These are phyloP conservation scores for Hyles lineata DNA, from an alignment of 2,888 invertebrate species.

Conservation along the genomic window DNA sequence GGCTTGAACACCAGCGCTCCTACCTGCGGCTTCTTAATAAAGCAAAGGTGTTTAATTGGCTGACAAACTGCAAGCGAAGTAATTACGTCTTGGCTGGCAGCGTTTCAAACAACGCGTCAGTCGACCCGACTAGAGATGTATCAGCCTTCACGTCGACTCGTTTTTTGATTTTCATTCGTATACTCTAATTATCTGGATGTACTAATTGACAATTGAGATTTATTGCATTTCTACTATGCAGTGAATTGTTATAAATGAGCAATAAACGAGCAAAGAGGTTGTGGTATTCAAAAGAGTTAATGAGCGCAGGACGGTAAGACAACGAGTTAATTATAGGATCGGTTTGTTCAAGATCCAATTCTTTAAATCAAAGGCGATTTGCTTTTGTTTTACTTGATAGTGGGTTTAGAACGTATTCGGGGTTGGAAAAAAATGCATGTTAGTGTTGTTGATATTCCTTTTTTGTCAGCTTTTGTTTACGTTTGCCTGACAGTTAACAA, in stretches of 20 bases:
- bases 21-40: slow-evolving; percentile 81
- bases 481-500: not conserved
- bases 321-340: slow-evolving; percentile 17
- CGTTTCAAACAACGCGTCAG: slow-evolving; percentile 78
- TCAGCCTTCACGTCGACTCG: slow-evolving; percentile 30
- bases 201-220: slow-evolving; percentile 28
- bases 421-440: not conserved
- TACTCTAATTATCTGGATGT: slow-evolving; percentile 13
- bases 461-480: not conserved
- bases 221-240: slow-evolving; percentile 9
- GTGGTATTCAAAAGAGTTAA: slow-evolving; percentile 28
- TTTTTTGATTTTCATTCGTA: slow-evolving; percentile 24
- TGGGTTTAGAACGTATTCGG: not conserved
- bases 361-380: slow-evolving; percentile 15
- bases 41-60: slow-evolving; percentile 85
- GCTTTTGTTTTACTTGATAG: slow-evolving; percentile 12
- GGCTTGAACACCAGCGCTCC: slow-evolving; percentile 45
- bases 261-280: slow-evolving; percentile 16
- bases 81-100: slow-evolving; percentile 79
- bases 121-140: slow-evolving; percentile 63
- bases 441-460: not conserved
- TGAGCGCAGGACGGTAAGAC: slow-evolving; percentile 16
- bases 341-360: not conserved
- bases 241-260: slow-evolving; percentile 26
- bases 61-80: slow-evolving; percentile 83